Evolutionary conservation across 1,140 invertebrate species (phyloP), one percentile per base, ranked within the genome.

Genomic region (Lepidurus packardi): DNA sequence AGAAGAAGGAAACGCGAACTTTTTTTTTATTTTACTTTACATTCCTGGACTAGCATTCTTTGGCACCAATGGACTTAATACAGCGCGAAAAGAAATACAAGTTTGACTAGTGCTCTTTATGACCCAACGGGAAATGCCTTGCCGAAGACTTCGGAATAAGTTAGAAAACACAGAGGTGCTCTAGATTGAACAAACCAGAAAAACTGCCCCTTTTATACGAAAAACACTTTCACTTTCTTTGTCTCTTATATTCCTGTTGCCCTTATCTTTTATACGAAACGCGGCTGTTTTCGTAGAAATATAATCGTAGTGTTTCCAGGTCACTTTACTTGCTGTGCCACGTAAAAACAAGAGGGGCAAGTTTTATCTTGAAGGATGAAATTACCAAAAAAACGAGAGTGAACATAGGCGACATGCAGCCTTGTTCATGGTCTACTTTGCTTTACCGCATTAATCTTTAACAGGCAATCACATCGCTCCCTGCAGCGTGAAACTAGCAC

Each of bases 161-260:
- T 65, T 65, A 65, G 21, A 65, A 16, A 65, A 65, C 21, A n/a
- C 53, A 1, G 6, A 65, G 21, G 5, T 65, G 53, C 13, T 65
- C 53, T 65, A 65, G 53, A 65, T 65, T n/a, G 16, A 65, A 65
- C 16, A 65, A 65, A 65, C 53, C 53, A 65, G n/a, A 65, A 65
- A 65, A 65, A 9, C 53, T 11, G 53, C 13, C 5, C 53, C 7
- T 5, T 16, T 34, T 34, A 34, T 3, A 34, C 0, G 34, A 34
- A 7, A 16, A 65, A 16, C 53, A 16, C 53, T 65, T 65, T 65
- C 53, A 65, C 53, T 65, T 65, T 21, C 53, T 65, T 16, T 9
- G 53, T 65, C 53, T 65, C 7, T 65, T 65, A 13, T 0, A n/a
- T 1, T 21, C 21, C 16, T 9, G 53, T 65, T 16, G 6, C 21